Base-by-base conservation (phyloP, 2,113 vertebrate genomes). In the Grantiella picta region DNA sequence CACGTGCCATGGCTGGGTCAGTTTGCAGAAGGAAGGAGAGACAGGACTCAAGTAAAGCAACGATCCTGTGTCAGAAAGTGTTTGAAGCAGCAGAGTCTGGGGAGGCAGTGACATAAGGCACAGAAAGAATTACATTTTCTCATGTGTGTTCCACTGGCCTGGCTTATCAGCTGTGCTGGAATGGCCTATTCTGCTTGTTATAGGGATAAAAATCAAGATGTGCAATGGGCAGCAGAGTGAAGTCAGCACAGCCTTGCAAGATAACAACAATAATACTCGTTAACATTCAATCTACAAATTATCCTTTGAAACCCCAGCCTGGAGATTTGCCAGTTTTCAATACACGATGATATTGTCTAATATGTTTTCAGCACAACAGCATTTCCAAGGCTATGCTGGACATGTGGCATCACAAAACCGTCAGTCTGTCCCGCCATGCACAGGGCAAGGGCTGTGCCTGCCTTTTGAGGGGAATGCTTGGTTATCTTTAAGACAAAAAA, bases 221-320 rank as follows among this genome's bases (percentile, higher is more conserved):
- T 79, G n/a, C 40, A 35, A 38, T 19, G 76, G 66, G 84, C 89
- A 91, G 69, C 24, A 33, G 73, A 24, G 50, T 44, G 16, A 92
- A 94, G 53, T 57, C 89, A 80, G 75, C 65, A 21, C 49, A 42
- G 87, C 75, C 78, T 60, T 89, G 66, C 42, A 45, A 49, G 56
- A 53, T 81, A 91, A 66, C 49, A 92, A 49, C 92, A 89, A 49
- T 66, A 86, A 89, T 76, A 65, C 50, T 91, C 84, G 95, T 95
- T 94, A 96, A 87, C 84, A 35, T 91, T 85, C 93, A 79, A 79
- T 95, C 89, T 94, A 69, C 94, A 96, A 82, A 95, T 92, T 89
- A 88, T 85, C 87, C 93, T 84, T 82, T 82, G 70, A 79, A 96
- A 66, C 63, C 45, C 59, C 59, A 54, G 82, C 42, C 89, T 95